A percentile compares a stretch with the other conserved stretches of the same genome.
These are phyloP conservation scores for Eremophila alpestris DNA, from an alignment of 2,797 vertebrate species.

Conservation along the genomic window DNA sequence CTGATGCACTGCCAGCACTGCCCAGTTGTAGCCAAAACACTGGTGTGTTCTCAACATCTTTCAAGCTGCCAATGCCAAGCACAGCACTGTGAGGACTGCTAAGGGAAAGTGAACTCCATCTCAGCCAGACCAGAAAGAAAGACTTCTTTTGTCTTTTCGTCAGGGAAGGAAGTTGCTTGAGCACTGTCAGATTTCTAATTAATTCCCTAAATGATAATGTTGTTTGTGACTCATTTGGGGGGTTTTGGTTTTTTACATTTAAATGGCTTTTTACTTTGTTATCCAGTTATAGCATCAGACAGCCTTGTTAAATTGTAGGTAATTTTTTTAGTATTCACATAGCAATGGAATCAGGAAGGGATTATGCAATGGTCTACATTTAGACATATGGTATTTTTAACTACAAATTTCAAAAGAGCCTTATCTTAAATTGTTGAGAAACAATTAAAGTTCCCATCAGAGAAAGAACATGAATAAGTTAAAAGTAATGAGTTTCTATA, in stretches of 20 bases:
- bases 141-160: neutral
- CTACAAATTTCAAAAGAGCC: neutral
- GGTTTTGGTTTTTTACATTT: neutral
- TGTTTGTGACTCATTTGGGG: neutral
- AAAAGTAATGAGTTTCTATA: conserved; percentile 27
- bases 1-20: accelerated
- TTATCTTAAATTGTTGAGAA: conserved; percentile 29
- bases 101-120: neutral
- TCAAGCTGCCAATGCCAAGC: neutral
- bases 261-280: neutral
- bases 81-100: neutral
- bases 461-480: conserved; percentile 8
- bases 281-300: neutral
- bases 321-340: neutral
- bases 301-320: neutral
- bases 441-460: conserved; percentile 27
- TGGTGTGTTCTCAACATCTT: neutral
- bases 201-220: neutral
- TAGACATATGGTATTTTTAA: neutral
- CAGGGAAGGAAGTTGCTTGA: neutral
- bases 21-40: neutral
- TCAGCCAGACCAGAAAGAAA: neutral
- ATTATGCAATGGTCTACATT: neutral
- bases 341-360: neutral
- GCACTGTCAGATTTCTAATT: neutral